Conservation (phyloP, 2,797 vertebrate species). For the Danio kyathit region DNA sequence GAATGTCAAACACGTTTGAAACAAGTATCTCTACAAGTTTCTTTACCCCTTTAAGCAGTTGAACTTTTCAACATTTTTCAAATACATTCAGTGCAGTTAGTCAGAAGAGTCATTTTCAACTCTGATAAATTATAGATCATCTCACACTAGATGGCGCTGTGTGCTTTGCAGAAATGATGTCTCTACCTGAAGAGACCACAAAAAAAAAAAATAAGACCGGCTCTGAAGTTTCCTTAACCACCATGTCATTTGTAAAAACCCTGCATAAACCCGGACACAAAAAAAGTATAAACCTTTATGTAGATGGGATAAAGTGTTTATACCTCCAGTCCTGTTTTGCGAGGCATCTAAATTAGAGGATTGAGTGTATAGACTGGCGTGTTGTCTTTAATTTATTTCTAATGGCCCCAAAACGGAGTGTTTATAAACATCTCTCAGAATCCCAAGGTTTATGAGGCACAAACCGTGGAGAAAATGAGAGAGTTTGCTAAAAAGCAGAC, state of each 20-base stretch:
- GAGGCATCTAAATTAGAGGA: conserved; percentile 68
- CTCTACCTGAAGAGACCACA: conserved; percentile 23
- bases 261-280: conserved; percentile 38
- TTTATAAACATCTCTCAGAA: conserved; percentile 78
- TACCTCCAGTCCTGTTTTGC: conserved; percentile 67
- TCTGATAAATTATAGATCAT: conserved; percentile 36
- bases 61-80: neutral
- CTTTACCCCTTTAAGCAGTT: too few species aligned
- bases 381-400: conserved; percentile 72
- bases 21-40: too few species aligned
- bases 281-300: conserved; percentile 28
- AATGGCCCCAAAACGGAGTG: conserved; percentile 64
- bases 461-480: conserved; percentile 81
- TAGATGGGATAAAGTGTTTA: conserved; percentile 52
- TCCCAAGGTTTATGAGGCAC: conserved; percentile 76
- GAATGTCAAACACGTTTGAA: too few species aligned
- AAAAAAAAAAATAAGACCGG: conserved; percentile 25
- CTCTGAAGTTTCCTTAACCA: conserved; percentile 41
- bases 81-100: neutral
- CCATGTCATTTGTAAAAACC: conserved; percentile 49
- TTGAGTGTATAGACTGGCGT: conserved; percentile 54
- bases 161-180: conserved; percentile 78
- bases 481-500: conserved; percentile 73
- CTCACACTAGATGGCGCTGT: conserved; percentile 86
- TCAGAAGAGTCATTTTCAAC: conserved; percentile 1